Evolutionary conservation across 1,140 invertebrate species (phyloP), one percentile per base, ranked within the genome.

Genomic region (Caenorhabditis latens): DNA sequence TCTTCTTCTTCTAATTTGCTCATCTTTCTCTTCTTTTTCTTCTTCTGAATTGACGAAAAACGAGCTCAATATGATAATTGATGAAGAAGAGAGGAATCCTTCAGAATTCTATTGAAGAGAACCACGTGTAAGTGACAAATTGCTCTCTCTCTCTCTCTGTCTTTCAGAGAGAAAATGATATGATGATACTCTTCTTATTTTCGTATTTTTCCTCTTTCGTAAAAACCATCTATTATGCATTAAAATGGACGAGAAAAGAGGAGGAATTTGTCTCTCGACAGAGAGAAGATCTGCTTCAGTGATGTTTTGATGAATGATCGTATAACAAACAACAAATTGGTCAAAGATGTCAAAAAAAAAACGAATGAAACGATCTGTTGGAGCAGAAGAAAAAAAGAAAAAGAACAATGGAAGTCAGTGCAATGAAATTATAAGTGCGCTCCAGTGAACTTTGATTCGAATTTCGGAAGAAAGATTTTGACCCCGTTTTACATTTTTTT

Each of bases 271-370:
- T 53, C 50, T 53, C 50, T 53, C 50, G 16, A 53, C 13, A 53
- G 50, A 53, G 11, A 53, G 50, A 21, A 58, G 57, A 58, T n/a
- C 16, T 5, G 43, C 42, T 46, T 48, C 42, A 75, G 13, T 75
- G 67, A 75, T 75, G 67, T 75, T 75, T 75, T 75, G 67, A 75
- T 75, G 67, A 75, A 75, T 75, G 67, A 32, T 21, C 19, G 5
- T 67, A 16, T 21, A 67, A 67, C 63, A 67, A 67, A n/a, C 13
- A 32, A 21, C 63, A 67, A 40, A 32, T 67, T 61, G 58, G 24
- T n/a, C 57, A 61, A 7, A 61, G 21, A 61, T 61, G 57, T 8
- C 11, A 61, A n/a, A 24, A 19, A 61, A 19, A 19, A 3, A 55
- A 55, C 1, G 1, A 3, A 19, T 11, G 19, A n/a, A n/a, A n/a